A percentile compares a stretch with the other conserved stretches of the same genome.
Conservation (phyloP, 2,888 invertebrate species). For the Andrena trimmerana region DNA sequence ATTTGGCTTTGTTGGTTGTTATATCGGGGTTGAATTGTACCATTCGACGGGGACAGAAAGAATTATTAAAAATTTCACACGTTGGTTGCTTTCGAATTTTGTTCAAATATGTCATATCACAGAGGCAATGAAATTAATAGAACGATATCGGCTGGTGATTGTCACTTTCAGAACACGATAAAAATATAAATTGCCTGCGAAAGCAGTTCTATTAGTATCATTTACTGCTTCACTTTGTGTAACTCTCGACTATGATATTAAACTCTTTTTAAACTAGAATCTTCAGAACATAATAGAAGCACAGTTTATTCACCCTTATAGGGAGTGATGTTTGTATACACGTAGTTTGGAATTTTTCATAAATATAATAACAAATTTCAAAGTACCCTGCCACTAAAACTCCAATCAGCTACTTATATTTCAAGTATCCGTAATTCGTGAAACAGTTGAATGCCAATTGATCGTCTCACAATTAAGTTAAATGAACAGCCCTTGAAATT, state of each 20-base stretch:
- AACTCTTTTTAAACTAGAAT: background rate
- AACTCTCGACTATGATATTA: background rate
- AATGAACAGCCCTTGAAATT: slow-evolving; percentile 13
- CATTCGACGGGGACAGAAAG: background rate
- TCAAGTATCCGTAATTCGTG: background rate
- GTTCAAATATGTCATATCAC: background rate
- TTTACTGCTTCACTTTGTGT: slow-evolving; percentile 15
- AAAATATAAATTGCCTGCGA: background rate
- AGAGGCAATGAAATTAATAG: background rate
- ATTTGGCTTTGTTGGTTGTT: background rate
- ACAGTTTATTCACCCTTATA: background rate
- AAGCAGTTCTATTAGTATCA: slow-evolving; percentile 9
- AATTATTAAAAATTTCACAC: background rate
- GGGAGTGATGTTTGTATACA: background rate
- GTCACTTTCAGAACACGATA: background rate
- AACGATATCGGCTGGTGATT: background rate
- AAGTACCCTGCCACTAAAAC: background rate
- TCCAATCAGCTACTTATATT: background rate
- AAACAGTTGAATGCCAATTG: background rate
- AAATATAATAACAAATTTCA: slow-evolving; percentile 4
- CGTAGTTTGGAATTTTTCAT: background rate
- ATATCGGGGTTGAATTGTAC: background rate
- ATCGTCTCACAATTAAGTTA: background rate
- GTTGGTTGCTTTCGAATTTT: background rate
- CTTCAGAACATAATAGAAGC: background rate